Base-by-base conservation (phyloP, 1,140 invertebrate species). In the Caenorhabditis latens region DNA sequence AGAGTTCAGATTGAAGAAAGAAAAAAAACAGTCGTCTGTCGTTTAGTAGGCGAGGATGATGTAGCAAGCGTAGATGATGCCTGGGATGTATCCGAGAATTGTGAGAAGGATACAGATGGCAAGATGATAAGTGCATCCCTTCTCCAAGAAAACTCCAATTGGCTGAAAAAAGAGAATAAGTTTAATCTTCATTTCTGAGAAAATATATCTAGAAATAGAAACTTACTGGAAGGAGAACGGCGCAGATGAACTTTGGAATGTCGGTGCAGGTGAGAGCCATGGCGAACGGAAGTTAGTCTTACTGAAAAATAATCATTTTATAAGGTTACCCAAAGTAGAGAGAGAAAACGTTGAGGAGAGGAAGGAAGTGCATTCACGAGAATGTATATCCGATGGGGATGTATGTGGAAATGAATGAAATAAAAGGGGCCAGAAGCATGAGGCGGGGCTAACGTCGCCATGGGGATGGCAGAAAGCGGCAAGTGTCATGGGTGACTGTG, bases 1-100 rank as follows among this genome's bases (percentile, higher is more conserved):
- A 53, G 50, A 14, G 50, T 53, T 53, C 5, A 11, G 50, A 53
- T 3, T 53, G 13, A 53, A 53, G 11, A 14, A 53, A 14, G 50
- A 53, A 11, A 53, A 16, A 53, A 53, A 53, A 53, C 13, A 11
- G 3, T 53, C 1, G 9, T 63, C 8, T 4, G n/a, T 58, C 16
- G 57, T 40, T 63, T 63, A 63, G 32, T 63, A 63, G 61, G 61
- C 61, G 61, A 63, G 61, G 61, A 63, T 90, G 65, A 90, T 89
- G 71, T 90, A 90, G 43, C 87, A 63, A 58, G 90, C 90, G 85
- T 90, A 87, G 67, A 90, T 91, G 55, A 90, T 90, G 14, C 90
- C 90, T 16, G 90, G 90, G 43, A 90, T 87, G 65, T 87, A 90
- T 40, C 90, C 90, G 19, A 90, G 90, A 13, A 90, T 24, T 7